Evolutionary conservation across 1,140 invertebrate genomes (phyloP).

Genomic region (Mamestra configurata): DNA sequence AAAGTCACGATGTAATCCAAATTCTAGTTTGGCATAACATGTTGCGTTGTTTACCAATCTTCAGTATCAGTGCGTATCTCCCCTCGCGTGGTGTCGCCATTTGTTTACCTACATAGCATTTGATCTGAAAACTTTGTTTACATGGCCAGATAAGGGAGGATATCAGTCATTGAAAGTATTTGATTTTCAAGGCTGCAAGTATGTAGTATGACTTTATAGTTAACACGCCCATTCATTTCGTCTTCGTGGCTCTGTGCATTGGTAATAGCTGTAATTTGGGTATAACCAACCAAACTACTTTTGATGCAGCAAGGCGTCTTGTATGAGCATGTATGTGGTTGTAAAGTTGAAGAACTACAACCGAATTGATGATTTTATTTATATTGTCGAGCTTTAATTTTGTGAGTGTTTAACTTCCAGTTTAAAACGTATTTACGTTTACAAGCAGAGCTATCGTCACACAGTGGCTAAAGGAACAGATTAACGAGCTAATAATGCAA

Average conservation of each 20-base stretch:
- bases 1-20: background rate
- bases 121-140: constrained; percentile 32
- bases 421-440: no score
- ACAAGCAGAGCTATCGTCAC: background rate
- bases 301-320: constrained; percentile 35
- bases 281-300: constrained; percentile 27
- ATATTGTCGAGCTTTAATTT: background rate
- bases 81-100: constrained; percentile 24
- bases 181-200: background rate
- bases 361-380: constrained; percentile 17
- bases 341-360: background rate
- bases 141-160: constrained; percentile 2
- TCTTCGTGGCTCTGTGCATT: background rate
- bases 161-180: constrained; percentile 11
- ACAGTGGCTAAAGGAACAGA: constrained; percentile 19
- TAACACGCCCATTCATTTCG: background rate
- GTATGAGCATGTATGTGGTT: background rate
- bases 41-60: background rate
- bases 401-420: background rate
- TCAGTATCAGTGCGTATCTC: constrained; percentile 16
- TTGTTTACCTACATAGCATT: constrained; percentile 42
- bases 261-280: constrained; percentile 25
- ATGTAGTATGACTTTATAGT: background rate
- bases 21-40: background rate
- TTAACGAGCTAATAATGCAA: constrained; percentile 18